A percentile compares a stretch with the other conserved stretches of the same genome.
Conservation (phyloP, 2,888 invertebrate genomes). For the Petrophora chlorosata region DNA sequence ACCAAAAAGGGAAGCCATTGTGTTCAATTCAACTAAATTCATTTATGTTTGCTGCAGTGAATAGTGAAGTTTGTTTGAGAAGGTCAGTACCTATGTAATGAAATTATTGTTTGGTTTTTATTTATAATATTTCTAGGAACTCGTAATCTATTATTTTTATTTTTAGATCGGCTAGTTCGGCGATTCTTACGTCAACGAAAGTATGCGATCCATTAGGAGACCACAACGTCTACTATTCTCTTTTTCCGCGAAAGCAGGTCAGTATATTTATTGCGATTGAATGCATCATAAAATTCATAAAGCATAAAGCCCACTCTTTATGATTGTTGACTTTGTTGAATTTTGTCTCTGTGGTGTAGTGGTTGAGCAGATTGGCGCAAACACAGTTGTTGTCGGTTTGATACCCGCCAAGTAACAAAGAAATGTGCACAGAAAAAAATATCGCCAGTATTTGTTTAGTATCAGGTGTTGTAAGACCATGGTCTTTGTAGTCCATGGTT, state of each 20-base stretch:
- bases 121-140: neutral
- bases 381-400: too few species aligned
- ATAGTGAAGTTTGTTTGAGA: constrained; percentile 92
- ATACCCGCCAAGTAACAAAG: too few species aligned
- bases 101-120: too few species aligned
- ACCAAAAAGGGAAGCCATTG: constrained; percentile 87
- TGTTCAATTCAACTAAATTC: constrained; percentile 94
- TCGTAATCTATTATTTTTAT: constrained; percentile 13
- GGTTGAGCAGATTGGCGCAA: too few species aligned
- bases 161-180: constrained; percentile 62
- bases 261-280: constrained; percentile 15
- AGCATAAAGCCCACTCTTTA: too few species aligned
- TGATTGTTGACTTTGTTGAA: too few species aligned
- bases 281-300: too few species aligned
- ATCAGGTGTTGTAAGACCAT: too few species aligned
- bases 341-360: too few species aligned
- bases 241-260: constrained; percentile 67
- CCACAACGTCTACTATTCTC: constrained; percentile 68
- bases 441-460: too few species aligned
- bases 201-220: constrained; percentile 76
- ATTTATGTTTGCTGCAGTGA: constrained; percentile 95
- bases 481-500: too few species aligned
- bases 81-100: constrained; percentile 69
- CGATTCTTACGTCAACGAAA: constrained; percentile 61
- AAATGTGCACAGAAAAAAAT: too few species aligned